Evolutionary conservation across 2,888 invertebrate species (phyloP).

Genomic region (Diarsia dahlii): DNA sequence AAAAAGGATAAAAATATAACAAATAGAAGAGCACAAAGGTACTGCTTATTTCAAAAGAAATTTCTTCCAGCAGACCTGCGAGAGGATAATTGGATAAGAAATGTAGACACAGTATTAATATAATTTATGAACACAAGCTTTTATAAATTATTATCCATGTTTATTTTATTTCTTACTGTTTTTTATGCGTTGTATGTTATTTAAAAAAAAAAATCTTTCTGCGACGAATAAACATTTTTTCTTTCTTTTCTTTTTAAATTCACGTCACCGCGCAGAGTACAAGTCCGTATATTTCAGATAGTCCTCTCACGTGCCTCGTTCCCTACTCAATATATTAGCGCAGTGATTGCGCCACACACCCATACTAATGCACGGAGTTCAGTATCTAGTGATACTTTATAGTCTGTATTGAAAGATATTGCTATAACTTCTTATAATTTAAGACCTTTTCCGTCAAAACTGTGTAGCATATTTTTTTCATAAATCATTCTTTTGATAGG

Average conservation of each 20-base stretch:
- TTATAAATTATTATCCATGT: background rate
- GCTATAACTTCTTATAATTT: background rate
- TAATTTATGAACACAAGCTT: background rate
- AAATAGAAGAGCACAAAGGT: no score
- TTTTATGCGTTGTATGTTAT: no score
- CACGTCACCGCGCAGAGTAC: constrained; percentile 9
- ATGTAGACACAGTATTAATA: no score
- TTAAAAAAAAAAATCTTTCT: no score
- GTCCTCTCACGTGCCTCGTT: constrained; percentile 72
- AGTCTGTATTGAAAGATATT: constrained; percentile 15
- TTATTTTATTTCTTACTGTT: no score
- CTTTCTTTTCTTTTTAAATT: no score
- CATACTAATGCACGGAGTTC: constrained; percentile 79
- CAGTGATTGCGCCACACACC: constrained; percentile 80
- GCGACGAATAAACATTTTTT: no score
- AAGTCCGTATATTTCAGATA: constrained; percentile 58
- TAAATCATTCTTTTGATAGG: background rate
- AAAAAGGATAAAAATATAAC: no score
- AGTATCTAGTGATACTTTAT: constrained; percentile 29
- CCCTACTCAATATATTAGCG: constrained; percentile 76
- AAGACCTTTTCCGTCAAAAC: background rate
- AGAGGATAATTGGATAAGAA: no score
- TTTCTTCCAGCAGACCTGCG: no score
- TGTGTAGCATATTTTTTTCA: background rate
- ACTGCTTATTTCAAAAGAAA: no score